Evolutionary conservation across 2,888 invertebrate genomes (phyloP).

Genomic region (Liopterus haemorrhoidalis): DNA sequence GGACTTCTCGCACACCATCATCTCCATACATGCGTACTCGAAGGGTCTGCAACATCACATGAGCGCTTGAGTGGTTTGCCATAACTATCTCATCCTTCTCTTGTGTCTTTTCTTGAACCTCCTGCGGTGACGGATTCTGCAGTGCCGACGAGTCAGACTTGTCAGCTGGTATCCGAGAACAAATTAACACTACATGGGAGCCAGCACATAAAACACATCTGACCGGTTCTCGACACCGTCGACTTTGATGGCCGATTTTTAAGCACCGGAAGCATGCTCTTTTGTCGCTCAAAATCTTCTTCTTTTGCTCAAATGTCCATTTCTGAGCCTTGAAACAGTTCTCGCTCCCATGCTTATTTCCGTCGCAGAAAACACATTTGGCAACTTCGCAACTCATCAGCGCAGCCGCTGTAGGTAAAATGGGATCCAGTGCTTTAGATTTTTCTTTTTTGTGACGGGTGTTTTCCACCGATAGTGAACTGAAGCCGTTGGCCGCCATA

Average conservation of each 20-base stretch:
- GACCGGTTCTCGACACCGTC: conserved; percentile 26
- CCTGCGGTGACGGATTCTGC: conserved; percentile 1
- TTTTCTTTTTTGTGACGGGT: too few species aligned
- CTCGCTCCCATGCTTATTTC: conserved; percentile 24
- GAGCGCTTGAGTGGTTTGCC: conserved; percentile 2
- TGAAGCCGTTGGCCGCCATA: neutral
- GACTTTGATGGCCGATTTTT: conserved; percentile 27
- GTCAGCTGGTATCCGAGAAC: conserved; percentile 22
- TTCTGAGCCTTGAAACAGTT: conserved; percentile 27
- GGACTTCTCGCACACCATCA: neutral
- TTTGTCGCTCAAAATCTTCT: conserved; percentile 20
- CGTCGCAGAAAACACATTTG: conserved; percentile 1
- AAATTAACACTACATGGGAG: conserved; percentile 31
- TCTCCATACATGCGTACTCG: neutral
- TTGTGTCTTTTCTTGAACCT: neutral
- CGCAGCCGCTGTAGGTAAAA: neutral
- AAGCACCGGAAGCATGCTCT: conserved; percentile 33
- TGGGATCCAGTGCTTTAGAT: too few species aligned
- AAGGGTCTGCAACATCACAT: conserved; percentile 15
- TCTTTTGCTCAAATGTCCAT: conserved; percentile 20
- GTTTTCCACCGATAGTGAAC: too few species aligned
- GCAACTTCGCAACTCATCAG: neutral
- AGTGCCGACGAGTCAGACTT: conserved; percentile 11
- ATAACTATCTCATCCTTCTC: neutral
- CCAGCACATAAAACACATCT: conserved; percentile 31